Conservation (phyloP, 1,140 invertebrate species). For the Oryzaephilus surinamensis region DNA sequence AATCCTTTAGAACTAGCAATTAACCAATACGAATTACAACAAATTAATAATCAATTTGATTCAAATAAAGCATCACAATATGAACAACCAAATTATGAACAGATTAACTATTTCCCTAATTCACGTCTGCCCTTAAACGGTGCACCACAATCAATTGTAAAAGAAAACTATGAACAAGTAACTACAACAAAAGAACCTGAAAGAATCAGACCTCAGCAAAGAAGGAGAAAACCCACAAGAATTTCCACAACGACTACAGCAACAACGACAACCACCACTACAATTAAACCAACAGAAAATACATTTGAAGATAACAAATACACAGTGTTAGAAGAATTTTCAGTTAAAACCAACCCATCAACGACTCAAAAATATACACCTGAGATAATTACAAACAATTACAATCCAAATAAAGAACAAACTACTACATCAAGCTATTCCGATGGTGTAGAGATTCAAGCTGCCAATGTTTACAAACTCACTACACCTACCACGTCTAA, state of each 20-base stretch:
- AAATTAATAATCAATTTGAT: slow-evolving; percentile 25
- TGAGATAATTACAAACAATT: too few species aligned
- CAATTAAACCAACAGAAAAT: too few species aligned
- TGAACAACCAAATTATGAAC: too few species aligned
- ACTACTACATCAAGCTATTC: slow-evolving; percentile 6
- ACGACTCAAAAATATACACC: too few species aligned
- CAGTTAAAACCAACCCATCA: too few species aligned
- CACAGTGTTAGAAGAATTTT: slow-evolving; percentile 27
- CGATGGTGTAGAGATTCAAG: slow-evolving; percentile 13
- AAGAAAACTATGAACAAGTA: slow-evolving; percentile 7
- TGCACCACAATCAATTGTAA: slow-evolving; percentile 6
- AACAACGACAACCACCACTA: slow-evolving; percentile 9
- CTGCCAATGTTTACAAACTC: slow-evolving; percentile 17
- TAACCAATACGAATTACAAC: slow-evolving; percentile 27
- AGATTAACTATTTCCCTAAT: too few species aligned
- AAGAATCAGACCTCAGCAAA: slow-evolving; percentile 9
- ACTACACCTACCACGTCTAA: background rate
- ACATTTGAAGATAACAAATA: slow-evolving; percentile 15
- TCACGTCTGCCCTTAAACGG: too few species aligned
- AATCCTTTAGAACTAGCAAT: slow-evolving; percentile 23
- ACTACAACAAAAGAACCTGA: slow-evolving; percentile 7
- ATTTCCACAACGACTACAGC: slow-evolving; percentile 7
- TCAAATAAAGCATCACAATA: slow-evolving; percentile 8
- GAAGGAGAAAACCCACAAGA: slow-evolving; percentile 7
- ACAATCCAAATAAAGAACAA: background rate